Evolutionary conservation across 30 jellyfish, hydroid and myxozoan species (phyloP).

Genomic region (Aurelia sp.): DNA sequence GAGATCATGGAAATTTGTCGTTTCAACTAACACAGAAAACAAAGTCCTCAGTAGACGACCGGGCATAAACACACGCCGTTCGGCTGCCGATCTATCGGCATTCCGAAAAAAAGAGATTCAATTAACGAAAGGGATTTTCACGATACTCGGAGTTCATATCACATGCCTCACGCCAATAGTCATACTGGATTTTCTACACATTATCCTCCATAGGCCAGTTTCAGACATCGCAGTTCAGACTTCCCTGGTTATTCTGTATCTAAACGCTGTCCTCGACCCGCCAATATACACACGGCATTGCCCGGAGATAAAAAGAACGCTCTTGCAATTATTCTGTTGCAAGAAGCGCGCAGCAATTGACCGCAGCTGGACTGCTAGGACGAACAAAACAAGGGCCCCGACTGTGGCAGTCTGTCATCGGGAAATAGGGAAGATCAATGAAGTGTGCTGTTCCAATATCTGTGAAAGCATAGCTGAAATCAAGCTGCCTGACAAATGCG

Average conservation of each 20-base stretch:
- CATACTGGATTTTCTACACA: constrained; percentile 34
- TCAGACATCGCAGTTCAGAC: neutral
- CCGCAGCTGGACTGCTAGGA: no score
- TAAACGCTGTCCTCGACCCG: constrained; percentile 51
- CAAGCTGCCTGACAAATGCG: no score
- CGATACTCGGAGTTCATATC: constrained; percentile 24
- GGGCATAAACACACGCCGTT: constrained; percentile 2
- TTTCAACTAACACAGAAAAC: neutral
- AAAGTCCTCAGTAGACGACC: neutral
- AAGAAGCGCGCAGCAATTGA: no score
- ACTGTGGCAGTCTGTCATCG: no score
- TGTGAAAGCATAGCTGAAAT: no score
- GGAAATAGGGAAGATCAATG: no score
- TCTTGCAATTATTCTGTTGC: neutral
- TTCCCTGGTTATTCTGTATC: constrained; percentile 12
- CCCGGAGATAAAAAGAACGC: constrained; percentile 16
- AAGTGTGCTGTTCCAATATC: no score
- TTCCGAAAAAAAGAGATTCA: constrained; percentile 35
- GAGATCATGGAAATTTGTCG: constrained; percentile 45
- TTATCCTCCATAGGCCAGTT: neutral
- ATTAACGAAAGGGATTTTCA: constrained; percentile 39
- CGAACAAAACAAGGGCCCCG: no score
- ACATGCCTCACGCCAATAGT: constrained; percentile 56
- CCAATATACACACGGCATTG: constrained; percentile 31
- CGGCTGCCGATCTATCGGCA: constrained; percentile 11